Percentiles rank a stretch among this genome's conserved stretches.
These are phyloP conservation scores for Ficedula albicollis DNA, from an alignment of 2,797 vertebrate species.

Conservation along the genomic window DNA sequence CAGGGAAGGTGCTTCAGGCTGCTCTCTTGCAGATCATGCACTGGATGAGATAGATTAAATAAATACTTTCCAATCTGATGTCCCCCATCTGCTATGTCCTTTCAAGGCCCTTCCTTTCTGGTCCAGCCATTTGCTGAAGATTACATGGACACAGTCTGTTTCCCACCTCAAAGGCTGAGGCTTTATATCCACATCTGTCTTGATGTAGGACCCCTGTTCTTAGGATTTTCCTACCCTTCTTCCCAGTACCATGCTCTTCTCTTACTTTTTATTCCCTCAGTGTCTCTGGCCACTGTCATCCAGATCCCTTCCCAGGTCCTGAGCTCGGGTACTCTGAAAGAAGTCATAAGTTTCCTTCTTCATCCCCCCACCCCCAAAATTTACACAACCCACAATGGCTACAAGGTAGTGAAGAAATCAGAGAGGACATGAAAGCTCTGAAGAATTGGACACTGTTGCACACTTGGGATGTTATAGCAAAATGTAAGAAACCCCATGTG, in stretches of 20 bases:
- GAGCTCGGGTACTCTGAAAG: neutral
- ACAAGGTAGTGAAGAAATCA: neutral
- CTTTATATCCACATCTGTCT: neutral
- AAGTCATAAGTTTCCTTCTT: neutral
- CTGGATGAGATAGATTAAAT: neutral
- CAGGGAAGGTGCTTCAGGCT: neutral
- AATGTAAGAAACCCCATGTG: neutral
- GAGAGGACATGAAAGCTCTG: neutral
- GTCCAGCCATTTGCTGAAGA: neutral
- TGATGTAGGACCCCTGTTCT: accelerated
- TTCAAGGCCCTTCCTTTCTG: neutral
- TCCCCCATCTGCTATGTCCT: neutral
- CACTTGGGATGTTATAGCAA: neutral
- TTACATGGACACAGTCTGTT: neutral
- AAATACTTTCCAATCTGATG: neutral
- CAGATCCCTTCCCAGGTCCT: neutral
- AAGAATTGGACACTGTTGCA: neutral
- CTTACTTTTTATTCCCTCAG: neutral
- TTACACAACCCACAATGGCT: neutral
- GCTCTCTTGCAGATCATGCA: neutral
- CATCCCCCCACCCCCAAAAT: accelerated
- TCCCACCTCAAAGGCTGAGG: neutral
- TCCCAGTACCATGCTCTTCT: neutral
- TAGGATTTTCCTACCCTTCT: neutral
- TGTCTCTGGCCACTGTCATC: neutral